Conservation (phyloP, 2,797 vertebrate genomes). For the Petrocephalus schoutedeni region DNA sequence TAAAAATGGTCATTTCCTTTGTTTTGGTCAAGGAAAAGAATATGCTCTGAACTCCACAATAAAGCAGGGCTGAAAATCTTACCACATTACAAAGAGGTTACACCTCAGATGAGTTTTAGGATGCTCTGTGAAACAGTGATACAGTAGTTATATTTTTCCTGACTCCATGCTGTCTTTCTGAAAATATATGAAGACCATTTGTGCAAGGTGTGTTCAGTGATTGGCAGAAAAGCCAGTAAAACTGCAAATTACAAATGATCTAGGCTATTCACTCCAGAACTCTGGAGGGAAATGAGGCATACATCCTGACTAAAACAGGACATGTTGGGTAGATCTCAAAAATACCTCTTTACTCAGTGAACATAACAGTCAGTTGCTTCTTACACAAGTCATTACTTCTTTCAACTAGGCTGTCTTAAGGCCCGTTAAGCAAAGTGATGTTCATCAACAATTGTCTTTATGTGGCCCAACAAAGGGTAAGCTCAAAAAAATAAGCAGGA, state of each 20-base stretch:
- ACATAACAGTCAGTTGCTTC: background rate
- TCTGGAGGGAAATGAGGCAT: background rate
- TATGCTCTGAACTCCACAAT: background rate
- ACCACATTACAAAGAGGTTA: background rate
- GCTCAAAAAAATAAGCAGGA: constrained; percentile 29
- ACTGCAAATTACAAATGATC: background rate
- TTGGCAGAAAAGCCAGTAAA: background rate
- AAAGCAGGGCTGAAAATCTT: background rate
- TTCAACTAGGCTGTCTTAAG: constrained; percentile 25
- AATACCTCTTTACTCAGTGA: constrained; percentile 15
- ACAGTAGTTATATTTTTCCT: background rate
- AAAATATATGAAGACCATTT: background rate
- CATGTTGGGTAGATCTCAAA: background rate
- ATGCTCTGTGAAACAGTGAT: background rate
- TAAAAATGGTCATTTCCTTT: constrained; percentile 13
- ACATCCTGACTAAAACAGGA: background rate
- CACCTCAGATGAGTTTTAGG: background rate
- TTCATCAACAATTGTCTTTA: constrained; percentile 30
- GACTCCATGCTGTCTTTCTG: background rate
- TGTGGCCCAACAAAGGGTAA: constrained; percentile 34
- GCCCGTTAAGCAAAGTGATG: constrained; percentile 15
- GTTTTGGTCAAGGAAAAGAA: background rate
- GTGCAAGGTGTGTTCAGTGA: background rate
- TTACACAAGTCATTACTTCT: constrained; percentile 31
- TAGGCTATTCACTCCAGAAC: background rate